Percentiles rank a stretch among this genome's conserved stretches.
These are phyloP conservation scores for Anthopleura xanthogrammica DNA, from an alignment of 92 coral and sea anemone species.

Conservation along the genomic window DNA sequence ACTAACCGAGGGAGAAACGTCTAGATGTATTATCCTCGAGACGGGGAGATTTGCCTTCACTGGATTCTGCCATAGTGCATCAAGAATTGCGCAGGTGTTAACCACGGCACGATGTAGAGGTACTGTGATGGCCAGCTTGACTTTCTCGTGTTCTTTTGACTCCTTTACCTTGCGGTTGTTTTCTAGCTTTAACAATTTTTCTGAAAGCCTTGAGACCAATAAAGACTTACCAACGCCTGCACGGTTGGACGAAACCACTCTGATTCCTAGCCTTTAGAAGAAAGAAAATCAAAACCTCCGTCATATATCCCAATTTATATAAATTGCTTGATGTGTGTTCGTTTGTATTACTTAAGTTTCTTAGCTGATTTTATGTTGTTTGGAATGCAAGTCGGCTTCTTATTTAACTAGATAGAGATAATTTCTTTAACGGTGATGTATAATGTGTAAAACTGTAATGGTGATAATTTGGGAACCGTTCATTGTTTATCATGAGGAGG, in stretches of 20 bases:
- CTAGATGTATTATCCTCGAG: conserved; percentile 78
- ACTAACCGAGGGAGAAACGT: conserved; percentile 76
- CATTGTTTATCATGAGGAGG: too few relatives aligned
- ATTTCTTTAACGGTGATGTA: too few relatives aligned
- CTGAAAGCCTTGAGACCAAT: conserved; percentile 56
- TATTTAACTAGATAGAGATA: too few relatives aligned
- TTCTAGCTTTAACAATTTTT: conserved; percentile 51
- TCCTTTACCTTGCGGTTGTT: conserved; percentile 43
- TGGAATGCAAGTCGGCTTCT: background rate
- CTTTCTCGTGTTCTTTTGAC: background rate
- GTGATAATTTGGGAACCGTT: too few relatives aligned
- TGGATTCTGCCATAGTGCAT: conserved; percentile 61
- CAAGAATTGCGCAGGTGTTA: conserved; percentile 42
- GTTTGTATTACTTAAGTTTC: too few relatives aligned
- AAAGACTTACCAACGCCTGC: conserved; percentile 84
- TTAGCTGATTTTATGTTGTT: too few relatives aligned
- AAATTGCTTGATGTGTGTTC: too few relatives aligned
- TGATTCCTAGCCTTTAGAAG: conserved; percentile 56
- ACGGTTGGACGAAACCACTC: conserved; percentile 74
- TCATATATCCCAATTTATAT: too few relatives aligned
- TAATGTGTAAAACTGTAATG: too few relatives aligned
- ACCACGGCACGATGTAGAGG: conserved; percentile 72
- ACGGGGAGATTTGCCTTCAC: conserved; percentile 65
- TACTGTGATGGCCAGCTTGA: conserved; percentile 49
- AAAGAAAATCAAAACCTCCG: background rate